A percentile compares a stretch with the other conserved stretches of the same genome.
phyloP scores from a whole-genome alignment of 2,888 invertebrate species.

The Conomelus anceps region DNA sequence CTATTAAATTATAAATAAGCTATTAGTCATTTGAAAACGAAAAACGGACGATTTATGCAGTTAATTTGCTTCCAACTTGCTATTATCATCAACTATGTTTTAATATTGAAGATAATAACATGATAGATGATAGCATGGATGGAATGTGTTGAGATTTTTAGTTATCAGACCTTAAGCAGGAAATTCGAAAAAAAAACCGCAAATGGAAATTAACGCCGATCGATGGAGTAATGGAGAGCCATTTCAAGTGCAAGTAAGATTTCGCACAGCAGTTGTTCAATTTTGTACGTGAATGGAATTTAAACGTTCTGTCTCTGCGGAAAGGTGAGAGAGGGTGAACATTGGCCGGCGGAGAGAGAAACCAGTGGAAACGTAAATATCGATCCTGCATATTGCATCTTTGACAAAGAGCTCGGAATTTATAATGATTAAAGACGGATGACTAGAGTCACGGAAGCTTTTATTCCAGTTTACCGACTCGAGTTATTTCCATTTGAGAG shows the following conservation, averaged over 20 bases:
- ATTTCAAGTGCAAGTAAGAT: not conserved
- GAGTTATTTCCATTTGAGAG: not conserved
- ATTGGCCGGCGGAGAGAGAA: not conserved
- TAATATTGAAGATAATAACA: too few relatives aligned
- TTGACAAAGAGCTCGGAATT: not conserved
- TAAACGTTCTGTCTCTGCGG: not conserved
- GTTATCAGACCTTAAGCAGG: not conserved
- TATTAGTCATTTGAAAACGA: too few relatives aligned
- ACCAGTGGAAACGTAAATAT: not conserved
- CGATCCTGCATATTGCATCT: not conserved
- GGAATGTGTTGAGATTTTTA: too few relatives aligned
- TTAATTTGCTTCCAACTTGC: too few relatives aligned
- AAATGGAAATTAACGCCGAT: not conserved
- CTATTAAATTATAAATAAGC: too few relatives aligned
- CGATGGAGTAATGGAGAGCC: not conserved
- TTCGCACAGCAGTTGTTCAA: not conserved
- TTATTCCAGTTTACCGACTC: not conserved
- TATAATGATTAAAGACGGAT: not conserved
- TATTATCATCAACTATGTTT: too few relatives aligned
- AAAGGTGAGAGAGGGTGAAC: not conserved
- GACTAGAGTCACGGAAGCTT: constrained; percentile 4
- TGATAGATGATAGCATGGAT: too few relatives aligned
- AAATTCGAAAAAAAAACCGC: not conserved
- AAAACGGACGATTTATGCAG: too few relatives aligned
- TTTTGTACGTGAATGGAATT: not conserved